Percentiles rank a stretch among this genome's conserved stretches.
Evolutionary conservation across 2,888 invertebrate species (phyloP).

Genomic region (Caenorhabditis sp.): DNA sequence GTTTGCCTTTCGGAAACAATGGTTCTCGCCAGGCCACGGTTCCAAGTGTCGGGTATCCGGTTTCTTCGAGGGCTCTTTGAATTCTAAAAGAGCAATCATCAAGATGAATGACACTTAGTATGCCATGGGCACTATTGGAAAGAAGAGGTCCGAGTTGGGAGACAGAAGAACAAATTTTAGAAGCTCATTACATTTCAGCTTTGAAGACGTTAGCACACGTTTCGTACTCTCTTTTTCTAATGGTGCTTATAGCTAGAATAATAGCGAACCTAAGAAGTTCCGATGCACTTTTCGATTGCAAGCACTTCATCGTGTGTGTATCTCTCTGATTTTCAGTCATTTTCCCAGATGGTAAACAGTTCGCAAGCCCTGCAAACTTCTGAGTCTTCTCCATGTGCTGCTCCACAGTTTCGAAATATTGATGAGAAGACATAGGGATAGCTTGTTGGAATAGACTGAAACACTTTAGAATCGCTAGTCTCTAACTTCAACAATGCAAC

Average conservation of each 20-base stretch:
- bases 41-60: constrained; percentile 26
- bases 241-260: too few relatives aligned
- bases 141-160: too few relatives aligned
- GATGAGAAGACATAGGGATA: constrained; percentile 48
- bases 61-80: constrained; percentile 61
- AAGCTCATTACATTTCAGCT: too few relatives aligned
- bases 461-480: neutral
- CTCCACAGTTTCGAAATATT: constrained; percentile 4
- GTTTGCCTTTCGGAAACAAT: constrained; percentile 45
- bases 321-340: constrained; percentile 34
- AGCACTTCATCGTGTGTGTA: constrained; percentile 36
- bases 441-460: constrained; percentile 57
- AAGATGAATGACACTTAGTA: too few relatives aligned
- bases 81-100: too few relatives aligned
- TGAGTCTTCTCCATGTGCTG: constrained; percentile 11
- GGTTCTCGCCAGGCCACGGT: constrained; percentile 31
- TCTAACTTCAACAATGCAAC: neutral
- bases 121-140: too few relatives aligned
- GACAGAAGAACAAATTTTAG: too few relatives aligned
- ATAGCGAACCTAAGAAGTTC: constrained; percentile 57
- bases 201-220: too few relatives aligned
- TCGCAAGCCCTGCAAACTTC: constrained; percentile 49
- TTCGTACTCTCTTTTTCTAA: too few relatives aligned
- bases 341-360: constrained; percentile 6
- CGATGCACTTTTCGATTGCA: constrained; percentile 32